Evolutionary conservation across 2,888 invertebrate species (phyloP).

Genomic region (Pyrgus malvae): DNA sequence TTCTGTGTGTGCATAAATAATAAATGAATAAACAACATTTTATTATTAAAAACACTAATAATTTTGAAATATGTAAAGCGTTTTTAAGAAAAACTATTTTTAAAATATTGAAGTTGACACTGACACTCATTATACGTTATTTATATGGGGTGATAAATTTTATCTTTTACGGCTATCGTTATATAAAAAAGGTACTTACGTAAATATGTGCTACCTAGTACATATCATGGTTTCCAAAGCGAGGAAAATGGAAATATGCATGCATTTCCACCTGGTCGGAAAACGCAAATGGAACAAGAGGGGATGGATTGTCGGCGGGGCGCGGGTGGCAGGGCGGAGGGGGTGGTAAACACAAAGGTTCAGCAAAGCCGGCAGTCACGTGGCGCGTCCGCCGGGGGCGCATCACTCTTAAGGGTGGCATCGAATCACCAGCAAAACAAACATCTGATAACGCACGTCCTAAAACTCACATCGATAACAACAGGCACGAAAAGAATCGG

Average conservation of each 20-base stretch:
- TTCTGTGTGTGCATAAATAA: no score
- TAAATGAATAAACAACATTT: no score
- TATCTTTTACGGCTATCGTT: no score
- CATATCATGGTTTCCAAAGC: no score
- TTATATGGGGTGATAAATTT: no score
- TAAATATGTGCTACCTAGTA: no score
- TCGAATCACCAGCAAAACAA: conserved; percentile 37
- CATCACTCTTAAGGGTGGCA: conserved; percentile 75
- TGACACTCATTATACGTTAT: no score
- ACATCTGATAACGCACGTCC: conserved; percentile 35
- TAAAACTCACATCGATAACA: neutral
- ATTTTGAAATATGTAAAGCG: no score
- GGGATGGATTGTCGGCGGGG: conserved; percentile 41
- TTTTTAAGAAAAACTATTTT: no score
- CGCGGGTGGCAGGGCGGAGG: conserved; percentile 42
- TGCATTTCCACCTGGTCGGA: conserved; percentile 29
- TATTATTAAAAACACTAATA: no score
- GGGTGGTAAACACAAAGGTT: conserved; percentile 74
- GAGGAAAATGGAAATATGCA: neutral
- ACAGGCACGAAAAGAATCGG: neutral
- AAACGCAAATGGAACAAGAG: conserved; percentile 40
- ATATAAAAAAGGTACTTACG: no score
- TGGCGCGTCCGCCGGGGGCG: conserved; percentile 78
- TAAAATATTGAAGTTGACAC: no score
- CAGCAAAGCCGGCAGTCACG: conserved; percentile 72